Base-by-base conservation (phyloP, 2,888 invertebrate genomes). In the Hipparchia semele region DNA sequence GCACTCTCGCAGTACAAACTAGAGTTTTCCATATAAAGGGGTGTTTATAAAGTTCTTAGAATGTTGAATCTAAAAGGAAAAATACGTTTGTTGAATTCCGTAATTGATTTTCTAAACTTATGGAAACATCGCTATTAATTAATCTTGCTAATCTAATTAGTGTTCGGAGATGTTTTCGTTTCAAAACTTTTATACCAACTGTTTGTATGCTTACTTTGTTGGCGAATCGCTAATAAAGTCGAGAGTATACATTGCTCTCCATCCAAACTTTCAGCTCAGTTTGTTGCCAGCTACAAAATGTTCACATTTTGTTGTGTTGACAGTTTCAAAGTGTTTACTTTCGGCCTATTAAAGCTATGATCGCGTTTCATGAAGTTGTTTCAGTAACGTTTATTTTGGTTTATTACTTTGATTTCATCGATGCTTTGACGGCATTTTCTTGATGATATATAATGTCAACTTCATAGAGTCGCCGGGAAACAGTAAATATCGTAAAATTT, bases 241-340 rank as follows among this genome's bases (percentile, higher is more conserved):
- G 56, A 49, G 33, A 46, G 59, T 67, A 9, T 61, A 59, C 59
- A 39, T 39, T 53, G 66, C 45, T 65, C 65, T 56, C 67, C 56
- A 12, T 68, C 56, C 39, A 56, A 68, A 70, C 72, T 72, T 75
- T 74, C 23, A 58, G 49, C 46, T 46, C n/a, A 60, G 69, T 71
- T 66, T 73, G 66, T 72, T 62, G 66, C 58, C 58, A 49, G 33
- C 56, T 5, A 13, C 56, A 62, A 53, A 68, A 59, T 68, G 53
- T 53, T 71, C 33, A 49, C 67, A 23, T 69, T 71, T 23, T 54
- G 49, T 66, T 53, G 62, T 69, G 72, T 66, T 54, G 53, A 70
- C 67, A 68, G 53, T 58, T 61, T 56, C 64, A 62, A 45, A 58
- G 69, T 66, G 71, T 74, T 74, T 60, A 46, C 67, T 59, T 45